Conservation (phyloP, 92 coral and sea anemone species). For the Isaurus tuberculatus region DNA sequence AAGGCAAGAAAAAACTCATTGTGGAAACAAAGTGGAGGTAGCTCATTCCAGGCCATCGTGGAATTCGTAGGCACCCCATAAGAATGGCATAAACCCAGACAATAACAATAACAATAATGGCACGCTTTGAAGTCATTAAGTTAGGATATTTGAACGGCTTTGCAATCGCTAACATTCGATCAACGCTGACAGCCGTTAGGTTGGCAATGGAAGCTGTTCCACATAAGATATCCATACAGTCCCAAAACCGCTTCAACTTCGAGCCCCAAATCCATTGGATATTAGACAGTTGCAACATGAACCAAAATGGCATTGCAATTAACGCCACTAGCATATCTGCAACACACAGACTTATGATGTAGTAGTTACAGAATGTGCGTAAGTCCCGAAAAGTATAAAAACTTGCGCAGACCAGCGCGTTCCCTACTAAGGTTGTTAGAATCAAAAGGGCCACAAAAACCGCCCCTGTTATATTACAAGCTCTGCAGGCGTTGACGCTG, state of each 20-base stretch:
- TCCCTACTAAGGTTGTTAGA: slow-evolving; percentile 78
- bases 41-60: slow-evolving; percentile 74
- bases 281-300: slow-evolving; percentile 67
- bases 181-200: slow-evolving; percentile 52
- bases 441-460: slow-evolving; percentile 77
- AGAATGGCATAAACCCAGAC: slow-evolving; percentile 54
- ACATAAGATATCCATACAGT: slow-evolving; percentile 40
- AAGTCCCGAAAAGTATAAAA: slow-evolving; percentile 88
- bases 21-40: slow-evolving; percentile 76
- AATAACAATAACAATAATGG: slow-evolving; percentile 32
- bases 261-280: slow-evolving; percentile 50
- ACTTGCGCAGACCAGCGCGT: slow-evolving; percentile 87
- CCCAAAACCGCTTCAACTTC: slow-evolving; percentile 45
- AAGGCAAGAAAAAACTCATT: slow-evolving; percentile 80
- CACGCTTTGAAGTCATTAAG: slow-evolving; percentile 53
- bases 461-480: slow-evolving; percentile 72
- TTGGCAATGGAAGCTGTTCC: slow-evolving; percentile 42
- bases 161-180: slow-evolving; percentile 59
- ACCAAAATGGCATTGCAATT: slow-evolving; percentile 93
- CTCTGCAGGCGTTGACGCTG: slow-evolving; percentile 25
- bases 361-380: slow-evolving; percentile 91
- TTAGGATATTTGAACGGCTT: slow-evolving; percentile 57
- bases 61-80: slow-evolving; percentile 26
- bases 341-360: slow-evolving; percentile 83
- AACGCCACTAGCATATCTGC: slow-evolving; percentile 87